These are phyloP conservation scores for Sphyrna mokarran DNA, from an alignment of 2,113 vertebrate species.

Conservation along the genomic window DNA sequence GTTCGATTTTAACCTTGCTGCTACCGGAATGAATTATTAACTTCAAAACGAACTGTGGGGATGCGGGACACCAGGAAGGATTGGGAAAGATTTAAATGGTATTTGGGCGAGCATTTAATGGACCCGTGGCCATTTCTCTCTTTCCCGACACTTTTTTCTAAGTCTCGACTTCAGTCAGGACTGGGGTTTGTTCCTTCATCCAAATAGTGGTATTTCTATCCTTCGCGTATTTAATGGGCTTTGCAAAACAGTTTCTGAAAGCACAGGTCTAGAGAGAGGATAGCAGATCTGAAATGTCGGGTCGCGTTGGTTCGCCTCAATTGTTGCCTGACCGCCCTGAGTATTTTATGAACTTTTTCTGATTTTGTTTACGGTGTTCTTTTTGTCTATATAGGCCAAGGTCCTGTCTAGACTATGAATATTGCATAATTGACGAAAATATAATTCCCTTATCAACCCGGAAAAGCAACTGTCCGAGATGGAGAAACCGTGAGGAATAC, in stretches of 20 bases:
- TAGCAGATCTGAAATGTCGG: background rate
- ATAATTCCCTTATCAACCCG: background rate
- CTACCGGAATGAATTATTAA: background rate
- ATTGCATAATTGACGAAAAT: slow-evolving; percentile 17
- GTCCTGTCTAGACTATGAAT: background rate
- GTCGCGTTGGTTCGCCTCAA: background rate
- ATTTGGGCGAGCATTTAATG: background rate
- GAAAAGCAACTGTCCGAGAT: background rate
- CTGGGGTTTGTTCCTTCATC: background rate
- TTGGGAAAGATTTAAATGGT: background rate
- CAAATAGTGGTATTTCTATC: background rate
- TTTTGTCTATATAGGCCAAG: background rate
- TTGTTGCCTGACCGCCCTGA: background rate
- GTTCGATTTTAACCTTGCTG: background rate
- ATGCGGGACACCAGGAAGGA: background rate
- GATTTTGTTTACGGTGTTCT: background rate
- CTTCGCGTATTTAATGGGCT: background rate
- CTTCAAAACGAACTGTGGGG: background rate
- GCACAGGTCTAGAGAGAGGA: background rate
- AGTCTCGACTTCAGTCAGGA: background rate
- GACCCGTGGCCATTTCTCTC: background rate
- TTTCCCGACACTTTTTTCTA: background rate
- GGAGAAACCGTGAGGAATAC: background rate
- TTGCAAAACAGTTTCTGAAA: background rate
- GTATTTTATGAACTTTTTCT: background rate